phyloP scores from a whole-genome alignment of 2,888 invertebrate species.

The Noctuana brunneofusca region DNA sequence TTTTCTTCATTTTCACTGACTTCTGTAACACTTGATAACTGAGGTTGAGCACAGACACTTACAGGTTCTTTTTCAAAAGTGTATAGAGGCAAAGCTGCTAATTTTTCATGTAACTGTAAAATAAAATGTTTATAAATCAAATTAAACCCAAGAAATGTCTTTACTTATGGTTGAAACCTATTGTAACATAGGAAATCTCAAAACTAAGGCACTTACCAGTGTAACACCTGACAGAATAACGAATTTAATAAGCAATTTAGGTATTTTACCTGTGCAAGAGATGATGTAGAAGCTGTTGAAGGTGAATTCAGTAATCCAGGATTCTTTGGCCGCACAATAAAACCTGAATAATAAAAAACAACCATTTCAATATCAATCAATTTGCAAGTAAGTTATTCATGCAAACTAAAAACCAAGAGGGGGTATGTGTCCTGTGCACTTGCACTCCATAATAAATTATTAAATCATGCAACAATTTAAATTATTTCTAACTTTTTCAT shows the following conservation, averaged over 20 bases:
- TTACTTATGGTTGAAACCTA: neutral
- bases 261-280: slow-evolving; percentile 61
- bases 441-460: no score
- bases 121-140: neutral
- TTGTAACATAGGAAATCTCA: no score
- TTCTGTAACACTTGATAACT: slow-evolving; percentile 61
- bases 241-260: no score
- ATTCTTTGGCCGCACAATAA: slow-evolving; percentile 44
- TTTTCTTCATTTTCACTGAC: slow-evolving; percentile 55
- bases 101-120: slow-evolving; percentile 65
- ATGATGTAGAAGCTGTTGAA: slow-evolving; percentile 61
- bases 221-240: no score
- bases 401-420: no score
- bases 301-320: slow-evolving; percentile 49
- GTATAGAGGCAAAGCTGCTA: slow-evolving; percentile 54
- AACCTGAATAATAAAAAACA: slow-evolving; percentile 45
- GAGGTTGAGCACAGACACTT: slow-evolving; percentile 53
- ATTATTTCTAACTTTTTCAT: no score
- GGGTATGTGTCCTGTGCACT: no score
- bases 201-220: neutral
- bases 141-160: neutral
- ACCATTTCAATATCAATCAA: no score
- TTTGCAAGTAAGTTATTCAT: no score
- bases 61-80: slow-evolving; percentile 53
- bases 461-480: no score